Conservation (phyloP, 2,888 invertebrate genomes). For the Trissoscelio sp. region DNA sequence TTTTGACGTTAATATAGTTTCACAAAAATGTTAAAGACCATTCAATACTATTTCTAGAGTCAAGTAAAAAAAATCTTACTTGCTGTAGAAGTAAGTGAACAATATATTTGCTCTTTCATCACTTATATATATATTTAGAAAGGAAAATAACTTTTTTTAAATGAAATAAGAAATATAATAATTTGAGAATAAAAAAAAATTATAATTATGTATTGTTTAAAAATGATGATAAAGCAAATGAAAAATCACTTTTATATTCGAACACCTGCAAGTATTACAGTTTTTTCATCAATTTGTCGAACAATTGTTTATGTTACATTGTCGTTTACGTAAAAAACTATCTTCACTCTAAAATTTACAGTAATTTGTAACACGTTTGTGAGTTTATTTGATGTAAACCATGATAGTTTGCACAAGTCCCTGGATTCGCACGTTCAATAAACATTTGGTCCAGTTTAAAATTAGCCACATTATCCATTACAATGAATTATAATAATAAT, state of each 20-base stretch:
- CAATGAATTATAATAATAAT: too few relatives aligned
- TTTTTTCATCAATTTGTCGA: not conserved
- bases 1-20: constrained; percentile 4
- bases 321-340: constrained; percentile 39
- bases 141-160: too few relatives aligned
- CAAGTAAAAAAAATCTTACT: constrained; percentile 1
- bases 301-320: constrained; percentile 17
- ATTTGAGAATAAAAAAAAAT: too few relatives aligned
- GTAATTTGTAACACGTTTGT: constrained; percentile 8
- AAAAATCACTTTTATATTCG: not conserved
- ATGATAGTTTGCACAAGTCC: constrained; percentile 52
- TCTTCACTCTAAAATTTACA: constrained; percentile 36
- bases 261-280: constrained; percentile 8
- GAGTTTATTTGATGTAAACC: constrained; percentile 28
- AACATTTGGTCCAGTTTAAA: constrained; percentile 32
- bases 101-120: constrained; percentile 17
- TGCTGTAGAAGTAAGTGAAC: not conserved
- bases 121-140: too few relatives aligned
- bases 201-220: too few relatives aligned
- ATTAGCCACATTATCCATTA: not conserved
- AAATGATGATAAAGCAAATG: too few relatives aligned
- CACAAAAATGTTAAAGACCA: not conserved
- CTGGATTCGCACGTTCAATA: constrained; percentile 21
- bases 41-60: not conserved
- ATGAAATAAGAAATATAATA: too few relatives aligned